Evolutionary conservation across 2,113 vertebrate genomes (phyloP), one percentile per base, ranked within the genome.

Genomic region (Chamaea fasciata): DNA sequence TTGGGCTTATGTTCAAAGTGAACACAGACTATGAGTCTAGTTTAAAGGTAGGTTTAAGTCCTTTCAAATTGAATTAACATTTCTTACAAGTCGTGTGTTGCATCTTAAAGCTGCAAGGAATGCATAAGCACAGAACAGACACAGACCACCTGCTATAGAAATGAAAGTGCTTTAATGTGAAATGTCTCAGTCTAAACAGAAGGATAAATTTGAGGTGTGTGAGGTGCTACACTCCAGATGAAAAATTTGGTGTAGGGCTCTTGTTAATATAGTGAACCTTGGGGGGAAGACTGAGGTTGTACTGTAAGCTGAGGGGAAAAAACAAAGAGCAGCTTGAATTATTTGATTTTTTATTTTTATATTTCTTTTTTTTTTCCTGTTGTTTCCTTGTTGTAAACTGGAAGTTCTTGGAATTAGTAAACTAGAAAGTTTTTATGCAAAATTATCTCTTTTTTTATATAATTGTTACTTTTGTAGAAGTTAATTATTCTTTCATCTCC

Each of bases 1-100:
- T 99, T 98, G 99, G 99, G 95, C 98, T 99, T 97, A 99, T 99
- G 99, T 99, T 99, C 98, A 99, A 99, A 98, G 98, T 99, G 98
- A 99, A 99, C 97, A 99, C 99, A 94, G 99, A 99, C 98, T 99
- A 99, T 93, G 99, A 99, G 97, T 99, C 99, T 91, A 99, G 99
- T 98, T 98, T 99, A 97, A 99, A 99, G 99, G 99, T 99, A 98
- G 90, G 97, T 97, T 82, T 56, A 90, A 96, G 56, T 75, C 27
- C 46, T 94, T 87, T 91, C 80, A 87, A 31, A 91, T 31, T 15
- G 33, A 70, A 44, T 59, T 64, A 70, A 20, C 4, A 10, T 44
- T 88, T 89, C 18, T 17, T 53, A 30, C 47, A 65, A 87, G 83
- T 63, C 56, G 4, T 77, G 77, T 94, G 81, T 94, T 94, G 53